Base-by-base conservation (phyloP, 2,113 vertebrate genomes). In the Pachyramphus minor region DNA sequence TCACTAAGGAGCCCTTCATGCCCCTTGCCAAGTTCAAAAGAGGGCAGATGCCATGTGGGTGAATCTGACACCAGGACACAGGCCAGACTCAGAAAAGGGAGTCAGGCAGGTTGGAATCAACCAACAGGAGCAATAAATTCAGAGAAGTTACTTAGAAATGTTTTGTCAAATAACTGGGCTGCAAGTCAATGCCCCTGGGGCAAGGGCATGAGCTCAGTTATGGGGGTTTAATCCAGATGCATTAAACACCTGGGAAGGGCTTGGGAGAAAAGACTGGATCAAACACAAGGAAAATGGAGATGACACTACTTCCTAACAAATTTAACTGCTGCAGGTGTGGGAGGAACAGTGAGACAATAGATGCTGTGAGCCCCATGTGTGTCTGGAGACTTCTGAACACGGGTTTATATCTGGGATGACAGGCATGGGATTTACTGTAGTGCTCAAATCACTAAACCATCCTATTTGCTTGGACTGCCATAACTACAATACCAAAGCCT, bases 201-300 rank as follows among this genome's bases (percentile, higher is more conserved):
- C 53, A 18, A 56, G 44, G 49, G n/a, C 44, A 33, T 2, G 66
- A 85, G 83, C 45, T 63, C 41, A 0, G 0, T 17, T 20, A 41
- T 0, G 6, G 8, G 33, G 62, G 39, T 59, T 67, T 39, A 59
- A 44, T 62, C 59, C 59, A 73, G 63, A 79, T n/a, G 24, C 35
- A 22, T 15, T 28, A 60, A 92, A 89, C 45, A 84, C 42, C 63
- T 84, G 84, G 72, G 76, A 95, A 63, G 42, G 2, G 6, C 24
- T 53, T 31, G 5, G 24, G 37, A 49, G 73, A 31, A 83, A 89
- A 89, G 17, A 62, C 5, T 28, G 50, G 23, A 58, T 24, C 3
- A 82, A 66, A 80, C 45, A 59, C 59, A 84, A 52, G 67, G 53
- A 72, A 60, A 52, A 63, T 62, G 10, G 44, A 76, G 75, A 24